Percentiles rank a stretch among this genome's conserved stretches.
Conservation (phyloP, 2,888 invertebrate species). For the Macrosiphum euphorbiae region DNA sequence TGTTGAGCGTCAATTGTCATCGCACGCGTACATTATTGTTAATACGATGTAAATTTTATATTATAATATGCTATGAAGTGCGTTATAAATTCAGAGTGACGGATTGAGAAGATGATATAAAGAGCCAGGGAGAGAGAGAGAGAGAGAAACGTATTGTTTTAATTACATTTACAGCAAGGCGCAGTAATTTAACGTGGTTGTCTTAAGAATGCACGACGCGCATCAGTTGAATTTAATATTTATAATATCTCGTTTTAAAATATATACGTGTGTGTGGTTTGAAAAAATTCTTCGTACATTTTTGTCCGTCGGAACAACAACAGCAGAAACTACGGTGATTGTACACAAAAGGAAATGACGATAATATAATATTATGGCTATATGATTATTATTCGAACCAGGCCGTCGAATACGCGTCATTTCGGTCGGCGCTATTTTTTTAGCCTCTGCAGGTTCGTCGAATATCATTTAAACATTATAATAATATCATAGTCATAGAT, state of each 20-base stretch:
- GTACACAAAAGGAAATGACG: neutral
- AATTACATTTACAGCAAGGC: neutral
- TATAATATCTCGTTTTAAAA: constrained; percentile 2
- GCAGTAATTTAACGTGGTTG: neutral
- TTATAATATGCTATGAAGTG: neutral
- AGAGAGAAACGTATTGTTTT: neutral
- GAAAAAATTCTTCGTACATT: neutral
- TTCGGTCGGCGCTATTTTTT: neutral
- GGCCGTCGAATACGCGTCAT: neutral
- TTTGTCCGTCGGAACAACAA: neutral
- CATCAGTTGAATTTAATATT: constrained; percentile 32
- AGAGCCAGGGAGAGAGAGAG: neutral
- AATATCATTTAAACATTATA: neutral
- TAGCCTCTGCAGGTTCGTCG: neutral
- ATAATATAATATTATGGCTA: neutral
- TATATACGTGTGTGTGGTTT: neutral
- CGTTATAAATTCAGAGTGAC: neutral
- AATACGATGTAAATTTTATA: neutral
- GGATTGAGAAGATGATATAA: neutral
- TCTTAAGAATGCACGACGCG: neutral
- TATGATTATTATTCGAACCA: neutral
- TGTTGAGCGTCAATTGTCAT: neutral
- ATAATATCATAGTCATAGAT: neutral
- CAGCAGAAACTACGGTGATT: neutral
- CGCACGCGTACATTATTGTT: neutral